A percentile compares a stretch with the other conserved stretches of the same genome.
These are phyloP conservation scores for Scytalopus superciliaris DNA, from an alignment of 2,113 vertebrate genomes.

Conservation along the genomic window DNA sequence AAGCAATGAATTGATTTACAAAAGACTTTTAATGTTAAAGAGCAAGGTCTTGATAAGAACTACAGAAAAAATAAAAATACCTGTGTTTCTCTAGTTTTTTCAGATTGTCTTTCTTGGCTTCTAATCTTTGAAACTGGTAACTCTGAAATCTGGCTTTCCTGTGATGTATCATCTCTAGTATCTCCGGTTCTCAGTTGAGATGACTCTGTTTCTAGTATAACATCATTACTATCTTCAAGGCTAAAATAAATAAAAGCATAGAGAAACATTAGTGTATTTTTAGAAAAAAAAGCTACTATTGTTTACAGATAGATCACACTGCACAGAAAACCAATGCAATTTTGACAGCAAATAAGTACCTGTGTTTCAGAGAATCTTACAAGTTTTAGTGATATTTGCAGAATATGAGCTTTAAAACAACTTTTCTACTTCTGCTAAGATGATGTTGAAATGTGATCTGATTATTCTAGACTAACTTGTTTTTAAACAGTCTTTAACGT, in stretches of 20 bases:
- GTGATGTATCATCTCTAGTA: not conserved
- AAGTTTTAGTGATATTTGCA: not conserved
- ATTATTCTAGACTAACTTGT: not conserved
- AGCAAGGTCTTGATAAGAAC: not conserved
- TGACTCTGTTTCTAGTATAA: not conserved
- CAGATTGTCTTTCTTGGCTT: not conserved
- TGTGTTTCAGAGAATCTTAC: not conserved
- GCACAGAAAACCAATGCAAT: not conserved
- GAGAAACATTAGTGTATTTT: not conserved
- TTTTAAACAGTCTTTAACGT: not conserved
- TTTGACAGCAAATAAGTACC: not conserved
- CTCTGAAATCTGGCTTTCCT: not conserved
- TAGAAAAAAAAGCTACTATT: not conserved
- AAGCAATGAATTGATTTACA: not conserved
- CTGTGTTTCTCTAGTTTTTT: not conserved
- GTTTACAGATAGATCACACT: not conserved
- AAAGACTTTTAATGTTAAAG: not conserved
- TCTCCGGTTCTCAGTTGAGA: not conserved
- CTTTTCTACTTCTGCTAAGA: not conserved
- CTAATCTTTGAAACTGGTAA: not conserved
- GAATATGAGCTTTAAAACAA: not conserved
- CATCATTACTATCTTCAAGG: not conserved
- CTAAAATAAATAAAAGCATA: constrained; percentile 42
- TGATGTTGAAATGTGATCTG: not conserved
- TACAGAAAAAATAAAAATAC: not conserved